A percentile compares a stretch with the other conserved stretches of the same genome.
Evolutionary conservation across 2,113 vertebrate species (phyloP).

Genomic region (Brachirus orientalis): DNA sequence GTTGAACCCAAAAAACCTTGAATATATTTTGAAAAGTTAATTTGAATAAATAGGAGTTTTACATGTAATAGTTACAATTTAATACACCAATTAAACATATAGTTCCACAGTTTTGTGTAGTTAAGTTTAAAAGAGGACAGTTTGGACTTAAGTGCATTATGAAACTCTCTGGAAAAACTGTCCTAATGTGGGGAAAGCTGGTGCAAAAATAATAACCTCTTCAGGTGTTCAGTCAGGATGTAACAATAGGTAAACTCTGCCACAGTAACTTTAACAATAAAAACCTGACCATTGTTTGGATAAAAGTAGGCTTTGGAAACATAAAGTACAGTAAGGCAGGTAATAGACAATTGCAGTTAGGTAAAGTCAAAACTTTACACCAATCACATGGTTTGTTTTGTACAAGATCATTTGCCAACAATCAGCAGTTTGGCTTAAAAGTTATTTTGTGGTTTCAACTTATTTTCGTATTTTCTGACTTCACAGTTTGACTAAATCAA

Average conservation of each 20-base stretch:
- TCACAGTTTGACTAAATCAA: no score
- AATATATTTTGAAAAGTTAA: no score
- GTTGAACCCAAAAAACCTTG: no score
- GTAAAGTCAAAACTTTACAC: slow-evolving; percentile 22
- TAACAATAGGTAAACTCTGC: not conserved
- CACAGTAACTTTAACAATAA: slow-evolving; percentile 19
- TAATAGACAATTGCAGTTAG: slow-evolving; percentile 26
- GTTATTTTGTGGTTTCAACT: no score
- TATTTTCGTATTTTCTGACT: no score
- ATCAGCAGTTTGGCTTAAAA: not conserved
- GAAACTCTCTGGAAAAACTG: no score
- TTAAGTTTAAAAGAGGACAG: no score
- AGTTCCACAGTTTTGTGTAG: no score
- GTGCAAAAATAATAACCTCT: not conserved
- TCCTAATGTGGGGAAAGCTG: not conserved
- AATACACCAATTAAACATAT: no score
- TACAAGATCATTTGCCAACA: not conserved
- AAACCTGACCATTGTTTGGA: slow-evolving; percentile 35
- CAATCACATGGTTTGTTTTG: not conserved
- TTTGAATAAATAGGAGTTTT: no score
- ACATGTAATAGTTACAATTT: no score
- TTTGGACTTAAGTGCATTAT: no score
- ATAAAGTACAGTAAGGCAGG: slow-evolving; percentile 2
- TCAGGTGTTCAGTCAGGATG: slow-evolving; percentile 9
- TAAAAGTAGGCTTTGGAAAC: slow-evolving; percentile 36